phyloP scores from a whole-genome alignment of 2,797 vertebrate species.

The Clarias laeviceps region DNA sequence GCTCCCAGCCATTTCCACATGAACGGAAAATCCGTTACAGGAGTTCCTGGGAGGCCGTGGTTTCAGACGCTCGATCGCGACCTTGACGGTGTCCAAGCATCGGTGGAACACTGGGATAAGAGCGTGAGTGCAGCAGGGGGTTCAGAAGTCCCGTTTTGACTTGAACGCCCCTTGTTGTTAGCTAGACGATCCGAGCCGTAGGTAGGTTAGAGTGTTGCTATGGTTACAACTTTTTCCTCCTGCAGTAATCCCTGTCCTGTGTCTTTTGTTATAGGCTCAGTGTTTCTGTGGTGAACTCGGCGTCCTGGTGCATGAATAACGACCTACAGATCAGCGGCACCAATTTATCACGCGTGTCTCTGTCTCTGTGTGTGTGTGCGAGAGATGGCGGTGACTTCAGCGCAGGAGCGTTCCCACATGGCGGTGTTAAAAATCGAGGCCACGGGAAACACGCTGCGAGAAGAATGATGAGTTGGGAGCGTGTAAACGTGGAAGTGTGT shows the following conservation, averaged over 20 bases:
- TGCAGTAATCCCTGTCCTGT: too few relatives aligned
- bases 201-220: not conserved
- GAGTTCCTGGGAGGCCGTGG: too few relatives aligned
- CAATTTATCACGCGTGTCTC: constrained; percentile 39
- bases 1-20: too few relatives aligned
- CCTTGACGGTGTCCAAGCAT: too few relatives aligned
- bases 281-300: not conserved
- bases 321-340: not conserved
- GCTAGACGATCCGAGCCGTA: not conserved
- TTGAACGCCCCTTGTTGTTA: too few relatives aligned
- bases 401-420: not conserved
- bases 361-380: not conserved
- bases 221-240: not conserved
- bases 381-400: not conserved
- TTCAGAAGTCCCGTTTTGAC: too few relatives aligned
- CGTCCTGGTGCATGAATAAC: constrained; percentile 36
- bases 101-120: too few relatives aligned
- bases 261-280: too few relatives aligned
- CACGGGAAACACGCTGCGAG: constrained; percentile 18
- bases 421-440: constrained; percentile 16
- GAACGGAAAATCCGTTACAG: too few relatives aligned
- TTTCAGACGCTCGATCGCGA: too few relatives aligned
- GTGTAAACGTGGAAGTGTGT: constrained; percentile 45
- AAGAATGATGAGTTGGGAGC: constrained; percentile 43
- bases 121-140: too few relatives aligned